Base-by-base conservation (phyloP, 2,113 vertebrate genomes). In the Pelobates fuscus region DNA sequence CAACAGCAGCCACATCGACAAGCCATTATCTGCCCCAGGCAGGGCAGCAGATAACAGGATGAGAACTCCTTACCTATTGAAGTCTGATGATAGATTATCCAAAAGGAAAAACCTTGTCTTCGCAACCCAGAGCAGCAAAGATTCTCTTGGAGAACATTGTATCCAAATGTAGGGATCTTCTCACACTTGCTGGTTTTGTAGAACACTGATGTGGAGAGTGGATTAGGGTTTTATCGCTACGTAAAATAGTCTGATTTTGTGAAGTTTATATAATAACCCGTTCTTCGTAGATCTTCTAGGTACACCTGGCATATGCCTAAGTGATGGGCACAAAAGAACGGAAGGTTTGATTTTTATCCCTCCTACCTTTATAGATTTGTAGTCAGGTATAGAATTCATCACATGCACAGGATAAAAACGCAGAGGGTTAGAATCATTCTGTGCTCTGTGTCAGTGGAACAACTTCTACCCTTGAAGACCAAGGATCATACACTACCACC, bases 1-100 rank as follows among this genome's bases (percentile, higher is more conserved):
- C 92, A 90, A 85, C 90, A 88, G 87, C 93, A 91, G 57, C 82
- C 79, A 30, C 89, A 86, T 78, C 92, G 86, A 79, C 92, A 91
- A 85, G 93, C 95, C 95, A 96, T 98, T 87, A 90, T 89, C 84
- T 25, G 17, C 78, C 78, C 49, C 52, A 2, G 15, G 72, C 46
- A 2, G 15, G 72, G 72, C 63, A 30, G 52, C 29, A 18, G 14
- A 18, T n/a, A 59, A 23, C 15, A n/a, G 30, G 37, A 14, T 20
- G 15, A n/a, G 24, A 49, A 25, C 26, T 23, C 10, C 20, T 63
- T 32, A 71, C 57, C 59, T 61, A 14, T 7, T 25, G 41, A 1
- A 11, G n/a, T 44, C n/a, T 26, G 58, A 21, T 26, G 30, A 46
- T 20, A 10, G 3, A 1, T 14, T n/a, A 44, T 12, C 58, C 58